Evolutionary conservation across 2,888 invertebrate species (phyloP).

Genomic region (Lysandra bellargus): DNA sequence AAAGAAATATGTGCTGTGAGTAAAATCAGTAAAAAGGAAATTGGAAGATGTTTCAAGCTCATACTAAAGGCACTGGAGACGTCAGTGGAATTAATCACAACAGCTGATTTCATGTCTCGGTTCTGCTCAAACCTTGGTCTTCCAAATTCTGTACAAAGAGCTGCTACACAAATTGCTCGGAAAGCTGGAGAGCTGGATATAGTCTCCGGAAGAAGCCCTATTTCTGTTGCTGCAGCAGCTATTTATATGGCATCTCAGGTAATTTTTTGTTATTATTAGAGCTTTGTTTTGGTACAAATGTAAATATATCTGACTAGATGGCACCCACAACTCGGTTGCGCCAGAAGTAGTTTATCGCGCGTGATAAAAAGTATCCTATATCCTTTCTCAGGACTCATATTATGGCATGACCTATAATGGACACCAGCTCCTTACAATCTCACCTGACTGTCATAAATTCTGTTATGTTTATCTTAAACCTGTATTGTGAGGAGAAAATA

Average conservation of each 20-base stretch:
- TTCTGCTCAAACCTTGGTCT: constrained; percentile 97
- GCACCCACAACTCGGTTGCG: too few species aligned
- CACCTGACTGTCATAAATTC: too few species aligned
- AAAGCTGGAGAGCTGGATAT: constrained; percentile 98
- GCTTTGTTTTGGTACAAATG: background rate
- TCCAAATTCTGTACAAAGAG: constrained; percentile 93
- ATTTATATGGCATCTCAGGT: constrained; percentile 99
- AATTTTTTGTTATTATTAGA: constrained; percentile 35
- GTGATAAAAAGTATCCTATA: too few species aligned
- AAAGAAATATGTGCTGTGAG: constrained; percentile 99
- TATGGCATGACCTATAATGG: too few species aligned
- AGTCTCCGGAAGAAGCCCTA: constrained; percentile 98
- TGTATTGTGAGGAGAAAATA: too few species aligned
- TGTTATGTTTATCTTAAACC: too few species aligned
- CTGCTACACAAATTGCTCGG: constrained; percentile 97
- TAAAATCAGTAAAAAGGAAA: constrained; percentile 99
- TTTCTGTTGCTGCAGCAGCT: constrained; percentile 99
- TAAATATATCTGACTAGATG: background rate
- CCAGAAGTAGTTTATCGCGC: too few species aligned
- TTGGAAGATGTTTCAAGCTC: constrained; percentile 98
- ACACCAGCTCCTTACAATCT: too few species aligned
- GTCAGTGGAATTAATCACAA: constrained; percentile 97
- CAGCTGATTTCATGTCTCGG: constrained; percentile 99
- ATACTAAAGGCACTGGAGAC: constrained; percentile 98
- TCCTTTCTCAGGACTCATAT: too few species aligned